A percentile compares a stretch with the other conserved stretches of the same genome.
phyloP scores from a whole-genome alignment of 2,797 vertebrate species.

The Artibeus lituratus region DNA sequence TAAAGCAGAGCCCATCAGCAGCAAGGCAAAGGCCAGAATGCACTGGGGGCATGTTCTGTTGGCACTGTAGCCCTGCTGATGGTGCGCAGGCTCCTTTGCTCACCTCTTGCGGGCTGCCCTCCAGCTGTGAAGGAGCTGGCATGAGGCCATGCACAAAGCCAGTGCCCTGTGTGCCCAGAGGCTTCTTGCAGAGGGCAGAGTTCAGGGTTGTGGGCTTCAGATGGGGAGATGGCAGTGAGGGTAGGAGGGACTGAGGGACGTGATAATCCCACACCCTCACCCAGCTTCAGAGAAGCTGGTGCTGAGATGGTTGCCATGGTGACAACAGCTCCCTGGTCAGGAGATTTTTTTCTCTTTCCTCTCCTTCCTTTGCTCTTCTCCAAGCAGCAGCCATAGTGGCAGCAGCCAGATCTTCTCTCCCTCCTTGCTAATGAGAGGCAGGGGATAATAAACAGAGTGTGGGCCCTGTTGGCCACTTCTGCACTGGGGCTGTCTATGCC shows the following conservation, averaged over 20 bases:
- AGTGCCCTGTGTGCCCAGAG: not conserved
- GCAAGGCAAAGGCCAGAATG: not conserved
- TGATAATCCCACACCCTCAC: conserved; percentile 69
- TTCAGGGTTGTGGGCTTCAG: not conserved
- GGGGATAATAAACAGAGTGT: not conserved
- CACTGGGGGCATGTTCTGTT: not conserved
- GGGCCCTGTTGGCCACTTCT: not conserved
- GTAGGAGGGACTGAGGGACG: conserved; percentile 51
- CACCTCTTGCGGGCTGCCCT: not conserved
- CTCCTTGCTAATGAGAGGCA: not conserved
- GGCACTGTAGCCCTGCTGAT: not conserved
- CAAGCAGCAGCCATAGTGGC: conserved; percentile 50
- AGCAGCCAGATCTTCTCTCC: conserved; percentile 23
- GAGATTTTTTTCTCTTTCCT: conserved; percentile 69
- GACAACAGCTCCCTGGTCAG: conserved; percentile 75
- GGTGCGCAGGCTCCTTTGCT: not conserved
- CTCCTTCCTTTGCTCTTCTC: conserved; percentile 62
- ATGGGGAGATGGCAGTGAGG: conserved; percentile 22
- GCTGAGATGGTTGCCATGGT: conserved; percentile 79
- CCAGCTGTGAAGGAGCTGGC: not conserved
- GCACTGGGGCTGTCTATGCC: not conserved
- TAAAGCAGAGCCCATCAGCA: conserved; percentile 17
- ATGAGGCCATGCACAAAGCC: not conserved
- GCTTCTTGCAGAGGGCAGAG: conserved; percentile 7
- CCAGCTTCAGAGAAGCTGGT: conserved; percentile 74